Conservation (phyloP, 1,140 invertebrate genomes). For the Colletes gigas region DNA sequence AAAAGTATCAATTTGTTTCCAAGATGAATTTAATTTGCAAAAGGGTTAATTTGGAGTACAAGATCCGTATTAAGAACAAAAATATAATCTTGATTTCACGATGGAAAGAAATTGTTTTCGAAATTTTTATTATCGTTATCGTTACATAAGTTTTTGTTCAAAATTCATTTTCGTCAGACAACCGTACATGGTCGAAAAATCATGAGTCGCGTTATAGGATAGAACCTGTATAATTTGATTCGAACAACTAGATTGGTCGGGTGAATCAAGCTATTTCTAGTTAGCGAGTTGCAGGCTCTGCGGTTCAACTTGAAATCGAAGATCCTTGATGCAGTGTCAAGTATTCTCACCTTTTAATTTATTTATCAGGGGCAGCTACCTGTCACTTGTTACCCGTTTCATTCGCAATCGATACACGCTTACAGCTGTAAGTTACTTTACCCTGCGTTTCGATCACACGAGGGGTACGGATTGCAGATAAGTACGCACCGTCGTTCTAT, state of each 20-base stretch:
- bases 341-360: slow-evolving; percentile 64
- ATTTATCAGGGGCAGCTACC: slow-evolving; percentile 65
- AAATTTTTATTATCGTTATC: too few species aligned
- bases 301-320: slow-evolving; percentile 47
- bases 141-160: too few species aligned
- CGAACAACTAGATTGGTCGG: too few species aligned
- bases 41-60: too few species aligned
- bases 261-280: neutral
- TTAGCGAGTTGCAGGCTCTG: neutral
- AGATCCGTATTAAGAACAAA: too few species aligned
- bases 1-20: too few species aligned
- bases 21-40: too few species aligned
- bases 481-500: slow-evolving; percentile 64
- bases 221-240: neutral
- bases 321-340: slow-evolving; percentile 60
- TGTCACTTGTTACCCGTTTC: slow-evolving; percentile 68
- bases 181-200: too few species aligned
- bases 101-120: too few species aligned
- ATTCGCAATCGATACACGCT: slow-evolving; percentile 65
- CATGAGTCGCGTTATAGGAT: too few species aligned
- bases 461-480: slow-evolving; percentile 44
- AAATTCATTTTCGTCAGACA: neutral
- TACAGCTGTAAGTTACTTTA: slow-evolving; percentile 45
- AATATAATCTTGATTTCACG: too few species aligned
- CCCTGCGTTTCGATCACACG: slow-evolving; percentile 24